These are phyloP conservation scores for Astyanax mexicanus DNA, from an alignment of 2,797 vertebrate species.

Conservation along the genomic window DNA sequence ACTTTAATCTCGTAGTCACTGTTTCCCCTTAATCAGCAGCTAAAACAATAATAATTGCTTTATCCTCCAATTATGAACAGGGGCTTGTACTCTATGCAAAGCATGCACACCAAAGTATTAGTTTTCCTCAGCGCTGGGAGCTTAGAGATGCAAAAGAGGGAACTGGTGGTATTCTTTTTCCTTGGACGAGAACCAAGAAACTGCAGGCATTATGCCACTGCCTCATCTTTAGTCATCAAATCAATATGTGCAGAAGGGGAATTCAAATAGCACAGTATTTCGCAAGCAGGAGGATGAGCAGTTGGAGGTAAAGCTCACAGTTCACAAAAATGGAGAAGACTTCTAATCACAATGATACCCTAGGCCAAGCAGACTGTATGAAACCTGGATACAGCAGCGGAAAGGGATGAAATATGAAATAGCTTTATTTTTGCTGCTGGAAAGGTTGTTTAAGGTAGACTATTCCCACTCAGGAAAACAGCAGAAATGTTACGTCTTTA, in stretches of 20 bases:
- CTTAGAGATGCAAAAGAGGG: constrained; percentile 39
- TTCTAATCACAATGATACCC: constrained; percentile 10
- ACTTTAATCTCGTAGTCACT: neutral
- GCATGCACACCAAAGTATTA: neutral
- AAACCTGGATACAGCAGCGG: constrained; percentile 28
- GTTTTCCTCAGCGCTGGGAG: constrained; percentile 9
- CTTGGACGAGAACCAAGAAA: constrained; percentile 62
- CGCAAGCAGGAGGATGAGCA: constrained; percentile 51
- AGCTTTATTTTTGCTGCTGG: neutral
- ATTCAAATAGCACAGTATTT: constrained; percentile 58
- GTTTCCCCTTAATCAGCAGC: neutral
- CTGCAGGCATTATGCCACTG: constrained; percentile 55
- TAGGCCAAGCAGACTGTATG: constrained; percentile 6
- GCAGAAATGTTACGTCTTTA: constrained; percentile 41
- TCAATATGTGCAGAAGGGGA: constrained; percentile 60
- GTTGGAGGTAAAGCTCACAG: constrained; percentile 55
- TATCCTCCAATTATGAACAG: neutral
- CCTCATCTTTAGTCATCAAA: constrained; percentile 66
- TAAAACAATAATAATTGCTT: neutral
- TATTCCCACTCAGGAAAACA: constrained; percentile 29
- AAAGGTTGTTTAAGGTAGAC: neutral
- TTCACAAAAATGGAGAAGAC: constrained; percentile 4
- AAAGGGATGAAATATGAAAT: constrained; percentile 24
- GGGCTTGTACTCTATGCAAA: neutral
- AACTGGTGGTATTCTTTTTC: constrained; percentile 59